Conservation (phyloP, 2,113 vertebrate species). For the Tichodroma muraria region DNA sequence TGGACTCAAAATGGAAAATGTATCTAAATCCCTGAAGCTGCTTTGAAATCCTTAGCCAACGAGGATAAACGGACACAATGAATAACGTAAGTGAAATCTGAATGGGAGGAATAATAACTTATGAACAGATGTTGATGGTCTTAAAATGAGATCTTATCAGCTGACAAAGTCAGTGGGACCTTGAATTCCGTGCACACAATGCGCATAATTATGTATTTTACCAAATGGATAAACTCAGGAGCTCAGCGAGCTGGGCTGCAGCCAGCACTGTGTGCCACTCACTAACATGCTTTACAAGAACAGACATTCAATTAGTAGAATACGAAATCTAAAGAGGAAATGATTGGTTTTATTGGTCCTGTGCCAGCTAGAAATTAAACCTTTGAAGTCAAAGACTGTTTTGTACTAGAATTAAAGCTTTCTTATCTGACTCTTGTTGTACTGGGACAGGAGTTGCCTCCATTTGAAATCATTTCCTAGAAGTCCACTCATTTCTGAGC, state of each 20-base stretch:
- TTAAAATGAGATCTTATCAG: conserved; percentile 1
- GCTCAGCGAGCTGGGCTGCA: background rate
- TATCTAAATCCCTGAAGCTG: background rate
- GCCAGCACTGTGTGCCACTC: background rate
- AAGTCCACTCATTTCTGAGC: background rate
- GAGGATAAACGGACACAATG: background rate
- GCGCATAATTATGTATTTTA: background rate
- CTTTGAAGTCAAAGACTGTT: conserved; percentile 6
- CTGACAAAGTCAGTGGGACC: background rate
- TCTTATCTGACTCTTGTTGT: background rate
- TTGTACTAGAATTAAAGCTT: background rate
- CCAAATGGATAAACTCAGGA: background rate
- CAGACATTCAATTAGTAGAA: conserved; percentile 18
- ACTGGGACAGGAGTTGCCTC: background rate
- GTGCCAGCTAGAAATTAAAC: conserved; percentile 18
- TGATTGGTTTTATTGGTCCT: background rate
- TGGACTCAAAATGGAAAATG: background rate
- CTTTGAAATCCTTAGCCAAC: background rate
- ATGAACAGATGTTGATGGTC: background rate
- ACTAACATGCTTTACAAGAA: background rate
- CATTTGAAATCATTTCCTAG: background rate
- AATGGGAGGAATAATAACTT: background rate
- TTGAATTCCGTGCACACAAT: background rate
- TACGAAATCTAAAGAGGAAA: conserved; percentile 26
- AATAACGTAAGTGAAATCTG: background rate